Base-by-base conservation (phyloP, 2,113 vertebrate species). In the Zeus faber region DNA sequence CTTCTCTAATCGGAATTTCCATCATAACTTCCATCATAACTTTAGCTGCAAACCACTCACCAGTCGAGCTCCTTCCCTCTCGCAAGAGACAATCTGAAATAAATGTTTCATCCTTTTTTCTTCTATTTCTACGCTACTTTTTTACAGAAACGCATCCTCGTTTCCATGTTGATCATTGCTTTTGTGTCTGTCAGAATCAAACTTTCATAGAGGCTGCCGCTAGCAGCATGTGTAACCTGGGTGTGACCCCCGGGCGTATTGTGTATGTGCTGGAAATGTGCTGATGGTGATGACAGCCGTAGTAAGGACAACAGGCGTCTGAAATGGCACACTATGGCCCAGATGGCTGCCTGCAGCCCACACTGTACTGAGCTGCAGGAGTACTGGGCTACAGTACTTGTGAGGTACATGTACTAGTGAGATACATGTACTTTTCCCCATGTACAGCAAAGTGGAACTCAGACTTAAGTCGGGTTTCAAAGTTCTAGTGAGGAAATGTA, bases 241-340 rank as follows among this genome's bases (percentile, higher is more conserved):
- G 9, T 1, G 31, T 25, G 58, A 77, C 70, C 72, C 33, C 49
- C 41, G 64, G 62, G 58, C 62, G 77, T 65, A 72, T 77, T 85
- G 83, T 86, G 74, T 77, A 72, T 46, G 49, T 56, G 56, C 70
- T 77, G 71, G 59, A 84, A 88, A 87, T 86, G 74, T 87, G 83
- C 85, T 85, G 80, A 87, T 76, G 74, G 48, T 45, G 57, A 66
- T 51, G 67, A 18, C 25, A 13, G 5, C 65, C 18, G 53, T 41
- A 65, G 58, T 48, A 66, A 51, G 60, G 54, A 69, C 49, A 52
- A 56, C 50, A 58, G 65, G 62, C 21, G 44, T 54, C 54, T 16
- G 54, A 27, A 37, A 49, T 47, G 23, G 50, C 11, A 49, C 22
- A n/a, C 20, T 52, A 60, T 25, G 24, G 29, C 23, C 14, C 69